Base-by-base conservation (phyloP, 2,888 invertebrate genomes). In the Lottia gigantea region DNA sequence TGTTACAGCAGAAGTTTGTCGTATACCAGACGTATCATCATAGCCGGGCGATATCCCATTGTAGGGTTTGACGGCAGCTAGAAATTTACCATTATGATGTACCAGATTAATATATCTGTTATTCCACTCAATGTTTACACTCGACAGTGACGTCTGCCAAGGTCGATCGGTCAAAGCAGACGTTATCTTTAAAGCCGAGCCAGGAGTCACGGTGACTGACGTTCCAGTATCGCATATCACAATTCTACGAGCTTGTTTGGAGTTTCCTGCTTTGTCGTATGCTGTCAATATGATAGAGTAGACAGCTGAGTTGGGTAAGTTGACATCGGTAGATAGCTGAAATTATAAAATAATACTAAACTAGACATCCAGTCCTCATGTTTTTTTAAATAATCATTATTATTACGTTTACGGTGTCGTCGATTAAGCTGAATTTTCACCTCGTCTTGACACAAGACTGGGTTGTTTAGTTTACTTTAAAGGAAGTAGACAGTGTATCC, bases 1-100 rank as follows among this genome's bases (percentile, higher is more conserved):
- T 19, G 15, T 45, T 16, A 71, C 31, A 16, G 64, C 69, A 8
- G 61, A 55, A 11, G 45, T 46, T 4, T 66, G 66, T 49, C 72
- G 66, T 14, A 19, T 63, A 15, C 71, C 70, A 14, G 71, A 70
- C 31, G 63, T 63, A 64, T 75, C 74, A 49, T 75, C 74, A 62
- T 75, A 75, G 19, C 16, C 47, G 25, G 62, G 64, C 12, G 55
- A 55, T 25, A 72, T 62, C 12, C 67, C 71, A 31, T 46, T 19
- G 19, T 66, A 63, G 11, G 68, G 3, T 6, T 19, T 67, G 49
- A 31, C 19, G 19, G 55, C 55, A 23, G 55, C 55, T 4, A 55
- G 23, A 19, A 55, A 55, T 14, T 23, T 19, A 14, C 55, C 55
- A 14, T 55, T 55, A 0, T 55, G 55, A 55, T 55, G 55, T 55